Percentiles rank a stretch among this genome's conserved stretches.
These are phyloP conservation scores for Bombus waltoni DNA, from an alignment of 1,140 invertebrate species.

Conservation along the genomic window DNA sequence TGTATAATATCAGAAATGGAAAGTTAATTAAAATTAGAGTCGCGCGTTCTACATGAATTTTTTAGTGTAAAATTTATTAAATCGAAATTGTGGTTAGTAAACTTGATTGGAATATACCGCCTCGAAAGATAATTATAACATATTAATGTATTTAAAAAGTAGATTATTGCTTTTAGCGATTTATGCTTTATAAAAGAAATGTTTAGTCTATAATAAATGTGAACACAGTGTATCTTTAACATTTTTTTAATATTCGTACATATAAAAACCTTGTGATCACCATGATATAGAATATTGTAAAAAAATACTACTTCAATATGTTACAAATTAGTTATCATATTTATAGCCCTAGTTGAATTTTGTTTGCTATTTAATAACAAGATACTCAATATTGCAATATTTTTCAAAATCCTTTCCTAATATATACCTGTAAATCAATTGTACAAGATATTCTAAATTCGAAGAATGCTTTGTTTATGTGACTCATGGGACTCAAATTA, in stretches of 20 bases:
- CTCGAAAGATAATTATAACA: conserved; percentile 12
- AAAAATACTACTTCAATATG: conserved; percentile 9
- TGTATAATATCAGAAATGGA: conserved; percentile 36
- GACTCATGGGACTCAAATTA: conserved; percentile 52
- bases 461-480: conserved; percentile 38
- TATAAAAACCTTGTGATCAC: conserved; percentile 43
- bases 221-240: conserved; percentile 64
- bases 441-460: conserved; percentile 29
- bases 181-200: conserved; percentile 70
- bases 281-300: background rate
- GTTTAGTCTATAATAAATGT: conserved; percentile 69
- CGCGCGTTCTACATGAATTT: background rate
- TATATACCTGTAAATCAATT: conserved; percentile 2
- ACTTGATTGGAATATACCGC: conserved; percentile 26
- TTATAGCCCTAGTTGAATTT: conserved; percentile 3
- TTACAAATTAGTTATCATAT: conserved; percentile 23
- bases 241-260: conserved; percentile 56
- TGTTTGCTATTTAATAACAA: conserved; percentile 7
- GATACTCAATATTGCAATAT: conserved; percentile 38
- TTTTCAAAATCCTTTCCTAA: conserved; percentile 31
- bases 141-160: conserved; percentile 63
- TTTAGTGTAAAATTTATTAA: conserved; percentile 43
- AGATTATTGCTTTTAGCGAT: conserved; percentile 65
- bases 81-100: conserved; percentile 20
- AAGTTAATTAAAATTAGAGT: conserved; percentile 17